Conservation (phyloP, 2,888 invertebrate genomes). For the Ecdyonurus torrentis region DNA sequence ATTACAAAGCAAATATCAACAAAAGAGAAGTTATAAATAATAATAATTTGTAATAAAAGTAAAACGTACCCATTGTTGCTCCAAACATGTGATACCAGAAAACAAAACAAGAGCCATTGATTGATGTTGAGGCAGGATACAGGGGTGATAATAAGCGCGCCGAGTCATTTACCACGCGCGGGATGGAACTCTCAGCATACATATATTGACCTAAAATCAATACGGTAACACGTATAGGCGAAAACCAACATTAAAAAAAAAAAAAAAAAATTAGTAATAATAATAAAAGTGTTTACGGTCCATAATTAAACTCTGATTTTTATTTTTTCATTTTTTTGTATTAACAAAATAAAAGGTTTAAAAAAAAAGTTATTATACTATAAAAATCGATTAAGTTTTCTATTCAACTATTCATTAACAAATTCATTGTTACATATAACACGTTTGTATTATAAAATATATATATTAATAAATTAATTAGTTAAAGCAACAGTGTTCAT, state of each 20-base stretch:
- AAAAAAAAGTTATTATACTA: too few species aligned
- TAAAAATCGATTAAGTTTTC: too few species aligned
- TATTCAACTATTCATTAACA: too few species aligned
- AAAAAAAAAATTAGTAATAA: too few species aligned
- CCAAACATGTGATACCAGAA: slow-evolving; percentile 74
- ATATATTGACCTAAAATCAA: slow-evolving; percentile 53
- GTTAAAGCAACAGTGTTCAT: too few species aligned
- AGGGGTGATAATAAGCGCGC: slow-evolving; percentile 60
- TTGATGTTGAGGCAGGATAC: slow-evolving; percentile 30
- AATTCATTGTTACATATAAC: too few species aligned
- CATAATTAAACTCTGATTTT: too few species aligned
- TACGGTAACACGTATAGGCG: background rate
- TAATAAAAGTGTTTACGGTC: too few species aligned
- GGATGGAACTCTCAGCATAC: slow-evolving; percentile 59
- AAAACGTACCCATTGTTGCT: slow-evolving; percentile 28
- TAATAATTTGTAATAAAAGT: background rate
- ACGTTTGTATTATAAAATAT: too few species aligned
- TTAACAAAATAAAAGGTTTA: too few species aligned
- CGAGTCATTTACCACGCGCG: slow-evolving; percentile 39
- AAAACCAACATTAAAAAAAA: slow-evolving; percentile 7
- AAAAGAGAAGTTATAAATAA: background rate
- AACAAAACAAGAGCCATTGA: slow-evolving; percentile 37
- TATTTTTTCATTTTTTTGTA: too few species aligned
- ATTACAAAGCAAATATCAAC: background rate
- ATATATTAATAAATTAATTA: too few species aligned